Conservation (phyloP, 2,113 vertebrate genomes). For the Notechis scutatus region DNA sequence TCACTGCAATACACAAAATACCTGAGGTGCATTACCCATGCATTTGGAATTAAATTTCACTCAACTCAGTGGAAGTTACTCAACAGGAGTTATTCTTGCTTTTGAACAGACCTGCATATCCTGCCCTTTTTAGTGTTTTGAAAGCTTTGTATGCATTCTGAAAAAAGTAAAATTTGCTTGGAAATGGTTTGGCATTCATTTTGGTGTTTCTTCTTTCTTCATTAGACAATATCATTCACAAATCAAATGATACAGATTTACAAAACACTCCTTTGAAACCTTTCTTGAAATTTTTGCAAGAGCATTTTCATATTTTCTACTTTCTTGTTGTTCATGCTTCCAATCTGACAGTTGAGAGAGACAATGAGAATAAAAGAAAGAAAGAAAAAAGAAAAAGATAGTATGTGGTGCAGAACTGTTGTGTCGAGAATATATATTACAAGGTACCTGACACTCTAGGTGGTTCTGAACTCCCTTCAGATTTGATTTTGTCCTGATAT, state of each 20-base stretch:
- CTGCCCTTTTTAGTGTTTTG: neutral
- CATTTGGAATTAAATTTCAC: neutral
- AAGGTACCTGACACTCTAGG: neutral
- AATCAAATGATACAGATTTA: neutral
- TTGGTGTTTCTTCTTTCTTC: neutral
- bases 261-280: neutral
- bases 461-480: neutral
- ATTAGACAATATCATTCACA: neutral
- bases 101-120: neutral
- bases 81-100: neutral
- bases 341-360: neutral
- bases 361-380: neutral
- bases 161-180: neutral
- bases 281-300: neutral
- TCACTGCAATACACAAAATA: neutral
- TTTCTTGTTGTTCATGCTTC: neutral
- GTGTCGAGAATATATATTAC: neutral
- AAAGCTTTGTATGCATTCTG: neutral
- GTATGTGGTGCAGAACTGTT: neutral
- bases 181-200: neutral
- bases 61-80: neutral
- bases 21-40: neutral
- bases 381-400: neutral
- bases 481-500: neutral
- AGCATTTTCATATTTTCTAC: neutral